A percentile compares a stretch with the other conserved stretches of the same genome.
These are phyloP conservation scores for Parus major DNA, from an alignment of 2,113 vertebrate genomes.

Conservation along the genomic window DNA sequence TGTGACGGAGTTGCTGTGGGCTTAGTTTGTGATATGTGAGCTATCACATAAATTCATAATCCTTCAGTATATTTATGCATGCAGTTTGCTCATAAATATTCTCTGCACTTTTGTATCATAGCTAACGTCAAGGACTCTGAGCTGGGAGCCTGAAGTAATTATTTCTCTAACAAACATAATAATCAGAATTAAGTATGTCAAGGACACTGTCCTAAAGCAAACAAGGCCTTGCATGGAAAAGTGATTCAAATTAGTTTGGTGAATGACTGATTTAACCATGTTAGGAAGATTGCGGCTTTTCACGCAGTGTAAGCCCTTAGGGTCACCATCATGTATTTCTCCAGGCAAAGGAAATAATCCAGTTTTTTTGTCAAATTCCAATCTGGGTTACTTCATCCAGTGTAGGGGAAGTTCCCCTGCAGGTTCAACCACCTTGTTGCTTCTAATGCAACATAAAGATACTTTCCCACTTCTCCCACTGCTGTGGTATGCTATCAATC, in stretches of 20 bases:
- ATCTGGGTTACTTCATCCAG: not conserved
- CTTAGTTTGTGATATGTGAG: no score
- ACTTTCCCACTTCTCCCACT: not conserved
- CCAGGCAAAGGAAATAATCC: not conserved
- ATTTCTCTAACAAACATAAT: not conserved
- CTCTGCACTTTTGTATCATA: not conserved
- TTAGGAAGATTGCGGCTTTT: not conserved
- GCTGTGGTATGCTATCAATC: not conserved
- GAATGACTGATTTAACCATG: not conserved
- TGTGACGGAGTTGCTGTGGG: not conserved
- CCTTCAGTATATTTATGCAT: not conserved
- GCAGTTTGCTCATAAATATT: not conserved
- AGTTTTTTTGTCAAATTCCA: not conserved
- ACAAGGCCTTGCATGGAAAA: not conserved
- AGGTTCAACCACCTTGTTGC: not conserved
- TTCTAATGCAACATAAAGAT: not conserved
- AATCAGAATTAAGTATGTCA: not conserved
- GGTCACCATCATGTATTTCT: not conserved
- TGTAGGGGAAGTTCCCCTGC: not conserved
- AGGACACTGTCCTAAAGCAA: not conserved
- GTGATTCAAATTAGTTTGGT: not conserved
- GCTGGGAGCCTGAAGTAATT: not conserved
- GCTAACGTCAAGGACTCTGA: rapidly evolving
- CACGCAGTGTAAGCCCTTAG: not conserved
- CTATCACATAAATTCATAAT: rapidly evolving